Conservation (phyloP, 2,797 vertebrate species). For the Ptychadena robeensis region DNA sequence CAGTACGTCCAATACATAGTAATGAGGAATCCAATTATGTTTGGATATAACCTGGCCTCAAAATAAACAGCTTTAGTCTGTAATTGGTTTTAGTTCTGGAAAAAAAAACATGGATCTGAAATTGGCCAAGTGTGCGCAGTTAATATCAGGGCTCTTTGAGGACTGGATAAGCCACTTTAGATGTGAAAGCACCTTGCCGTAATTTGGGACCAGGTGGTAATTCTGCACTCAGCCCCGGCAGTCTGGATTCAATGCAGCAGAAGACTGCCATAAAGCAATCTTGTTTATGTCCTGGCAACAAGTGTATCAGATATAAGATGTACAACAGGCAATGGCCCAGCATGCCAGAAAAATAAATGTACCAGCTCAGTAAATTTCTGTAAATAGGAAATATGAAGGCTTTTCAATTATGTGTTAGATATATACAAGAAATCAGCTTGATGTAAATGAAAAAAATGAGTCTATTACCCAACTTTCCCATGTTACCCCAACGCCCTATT, state of each 20-base stretch:
- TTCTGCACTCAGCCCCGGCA: neutral
- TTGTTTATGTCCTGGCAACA: neutral
- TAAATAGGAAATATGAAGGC: no score
- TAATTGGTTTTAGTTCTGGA: constrained; percentile 58
- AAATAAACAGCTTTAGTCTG: constrained; percentile 53
- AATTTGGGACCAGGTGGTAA: constrained; percentile 44
- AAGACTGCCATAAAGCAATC: neutral
- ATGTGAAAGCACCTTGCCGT: constrained; percentile 33
- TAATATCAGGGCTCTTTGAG: constrained; percentile 40
- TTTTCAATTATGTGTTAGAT: no score
- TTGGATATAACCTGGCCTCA: constrained; percentile 56
- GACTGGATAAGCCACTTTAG: constrained; percentile 40
- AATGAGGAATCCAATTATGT: constrained; percentile 56
- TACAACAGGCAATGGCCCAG: neutral
- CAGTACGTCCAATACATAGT: constrained; percentile 52
- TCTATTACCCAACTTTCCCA: no score
- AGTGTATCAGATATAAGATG: neutral
- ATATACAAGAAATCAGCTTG: no score
- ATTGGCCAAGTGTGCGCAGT: constrained; percentile 32
- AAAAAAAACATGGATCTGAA: constrained; percentile 32
- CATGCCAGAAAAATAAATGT: no score
- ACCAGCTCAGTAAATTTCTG: no score
- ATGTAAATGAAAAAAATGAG: no score
- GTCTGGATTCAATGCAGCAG: neutral
- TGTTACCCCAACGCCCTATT: no score